A percentile compares a stretch with the other conserved stretches of the same genome.
Conservation (phyloP, 2,888 invertebrate genomes). For the Notodonta ziczac region DNA sequence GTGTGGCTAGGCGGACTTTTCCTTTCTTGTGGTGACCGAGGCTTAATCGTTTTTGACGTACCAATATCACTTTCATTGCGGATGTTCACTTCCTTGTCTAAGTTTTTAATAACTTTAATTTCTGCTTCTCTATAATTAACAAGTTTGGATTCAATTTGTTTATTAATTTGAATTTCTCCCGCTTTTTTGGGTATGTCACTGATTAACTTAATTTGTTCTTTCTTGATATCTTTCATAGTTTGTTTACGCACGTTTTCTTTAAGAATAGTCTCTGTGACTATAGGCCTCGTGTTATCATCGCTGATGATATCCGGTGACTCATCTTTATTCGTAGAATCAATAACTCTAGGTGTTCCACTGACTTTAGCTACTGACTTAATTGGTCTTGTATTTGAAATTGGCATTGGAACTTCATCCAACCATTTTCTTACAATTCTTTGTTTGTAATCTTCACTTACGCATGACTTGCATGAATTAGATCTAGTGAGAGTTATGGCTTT, state of each 20-base stretch:
- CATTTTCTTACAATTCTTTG: conserved; percentile 91
- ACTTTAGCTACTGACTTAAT: conserved; percentile 73
- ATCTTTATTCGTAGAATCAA: conserved; percentile 59
- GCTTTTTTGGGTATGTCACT: neutral
- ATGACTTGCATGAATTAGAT: conserved; percentile 83
- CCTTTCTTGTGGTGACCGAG: conserved; percentile 48
- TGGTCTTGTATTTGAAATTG: conserved; percentile 48
- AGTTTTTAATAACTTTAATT: conserved; percentile 20
- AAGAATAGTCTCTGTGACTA: conserved; percentile 30
- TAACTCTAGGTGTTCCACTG: conserved; percentile 68
- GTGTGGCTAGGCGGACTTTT: conserved; percentile 63
- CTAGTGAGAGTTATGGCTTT: conserved; percentile 63
- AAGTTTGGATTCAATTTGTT: neutral
- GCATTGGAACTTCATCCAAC: conserved; percentile 88
- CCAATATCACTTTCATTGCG: conserved; percentile 24
- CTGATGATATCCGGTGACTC: conserved; percentile 42
- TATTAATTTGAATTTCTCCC: neutral
- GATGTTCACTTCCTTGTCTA: conserved; percentile 25
- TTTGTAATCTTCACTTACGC: conserved; percentile 87
- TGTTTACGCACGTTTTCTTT: conserved; percentile 1
- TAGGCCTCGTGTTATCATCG: conserved; percentile 31
- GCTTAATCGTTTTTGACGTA: conserved; percentile 22
- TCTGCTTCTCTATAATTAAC: conserved; percentile 20
- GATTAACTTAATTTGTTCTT: neutral
- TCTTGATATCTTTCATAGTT: conserved; percentile 1